phyloP scores from a whole-genome alignment of 1,140 invertebrate genomes.

The Drosophila dunni region DNA sequence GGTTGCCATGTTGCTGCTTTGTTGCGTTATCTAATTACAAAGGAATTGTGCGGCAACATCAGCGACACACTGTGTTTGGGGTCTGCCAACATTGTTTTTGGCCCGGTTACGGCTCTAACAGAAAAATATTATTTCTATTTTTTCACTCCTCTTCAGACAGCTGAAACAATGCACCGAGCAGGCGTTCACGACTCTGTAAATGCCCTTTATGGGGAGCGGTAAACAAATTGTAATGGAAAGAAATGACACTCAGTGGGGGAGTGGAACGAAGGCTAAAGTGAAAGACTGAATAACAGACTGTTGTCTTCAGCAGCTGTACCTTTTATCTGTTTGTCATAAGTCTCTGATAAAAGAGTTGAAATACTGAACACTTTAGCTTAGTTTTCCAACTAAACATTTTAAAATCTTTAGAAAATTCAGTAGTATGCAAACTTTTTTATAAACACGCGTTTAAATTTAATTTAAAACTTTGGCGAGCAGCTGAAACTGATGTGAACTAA shows the following conservation, averaged over 20 bases:
- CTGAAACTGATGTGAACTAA: not conserved
- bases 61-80: slow-evolving; percentile 55
- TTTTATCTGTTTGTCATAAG: too few relatives aligned
- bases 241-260: not conserved
- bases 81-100: slow-evolving; percentile 32
- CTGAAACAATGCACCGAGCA: not conserved
- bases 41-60: slow-evolving; percentile 71
- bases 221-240: not conserved
- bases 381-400: too few relatives aligned
- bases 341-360: too few relatives aligned
- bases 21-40: slow-evolving; percentile 82
- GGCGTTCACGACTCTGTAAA: not conserved
- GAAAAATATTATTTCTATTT: slow-evolving; percentile 43
- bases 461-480: slow-evolving; percentile 2
- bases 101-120: not conserved
- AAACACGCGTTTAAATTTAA: slow-evolving; percentile 1
- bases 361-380: too few relatives aligned
- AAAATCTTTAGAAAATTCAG: not conserved
- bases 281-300: too few relatives aligned
- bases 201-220: not conserved
- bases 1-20: slow-evolving; percentile 70
- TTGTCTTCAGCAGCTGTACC: too few relatives aligned
- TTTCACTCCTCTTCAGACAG: not conserved
- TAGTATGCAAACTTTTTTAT: not conserved
- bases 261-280: not conserved